Conservation (phyloP, 1,140 invertebrate genomes). For the Charaxes varanes region DNA sequence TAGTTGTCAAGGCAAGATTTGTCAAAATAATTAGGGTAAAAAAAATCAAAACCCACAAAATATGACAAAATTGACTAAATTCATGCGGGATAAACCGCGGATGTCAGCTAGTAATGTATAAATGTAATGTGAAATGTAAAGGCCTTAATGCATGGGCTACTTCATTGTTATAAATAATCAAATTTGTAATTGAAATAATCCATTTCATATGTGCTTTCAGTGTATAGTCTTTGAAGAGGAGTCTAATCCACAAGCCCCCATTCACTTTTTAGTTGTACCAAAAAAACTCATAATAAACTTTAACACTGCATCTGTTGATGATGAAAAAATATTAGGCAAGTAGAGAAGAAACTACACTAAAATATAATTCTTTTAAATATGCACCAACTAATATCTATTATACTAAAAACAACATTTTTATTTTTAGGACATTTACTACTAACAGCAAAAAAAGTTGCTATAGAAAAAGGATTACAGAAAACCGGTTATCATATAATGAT, state of each 20-base stretch:
- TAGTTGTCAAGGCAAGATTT: no score
- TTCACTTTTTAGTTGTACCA: slow-evolving; percentile 97
- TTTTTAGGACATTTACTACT: slow-evolving; percentile 43
- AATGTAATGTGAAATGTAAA: no score
- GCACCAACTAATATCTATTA: background rate
- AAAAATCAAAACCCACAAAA: no score
- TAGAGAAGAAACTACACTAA: slow-evolving; percentile 6
- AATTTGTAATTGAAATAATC: no score
- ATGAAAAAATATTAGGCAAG: slow-evolving; percentile 78
- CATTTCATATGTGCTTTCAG: no score
- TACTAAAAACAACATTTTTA: background rate
- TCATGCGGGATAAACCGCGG: no score
- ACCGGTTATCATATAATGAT: slow-evolving; percentile 37
- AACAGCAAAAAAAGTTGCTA: slow-evolving; percentile 36
- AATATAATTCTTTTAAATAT: background rate
- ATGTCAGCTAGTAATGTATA: no score
- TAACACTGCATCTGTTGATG: slow-evolving; percentile 80
- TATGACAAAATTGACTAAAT: no score
- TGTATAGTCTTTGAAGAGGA: slow-evolving; percentile 78
- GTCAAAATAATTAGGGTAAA: no score
- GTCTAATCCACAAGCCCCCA: slow-evolving; percentile 89
- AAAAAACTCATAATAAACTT: slow-evolving; percentile 88
- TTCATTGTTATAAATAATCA: no score
- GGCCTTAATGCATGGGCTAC: no score
- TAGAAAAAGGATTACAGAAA: slow-evolving; percentile 26